Percentiles rank a stretch among this genome's conserved stretches.
Conservation (phyloP, 2,888 invertebrate species). For the Drosophila aldrichi region DNA sequence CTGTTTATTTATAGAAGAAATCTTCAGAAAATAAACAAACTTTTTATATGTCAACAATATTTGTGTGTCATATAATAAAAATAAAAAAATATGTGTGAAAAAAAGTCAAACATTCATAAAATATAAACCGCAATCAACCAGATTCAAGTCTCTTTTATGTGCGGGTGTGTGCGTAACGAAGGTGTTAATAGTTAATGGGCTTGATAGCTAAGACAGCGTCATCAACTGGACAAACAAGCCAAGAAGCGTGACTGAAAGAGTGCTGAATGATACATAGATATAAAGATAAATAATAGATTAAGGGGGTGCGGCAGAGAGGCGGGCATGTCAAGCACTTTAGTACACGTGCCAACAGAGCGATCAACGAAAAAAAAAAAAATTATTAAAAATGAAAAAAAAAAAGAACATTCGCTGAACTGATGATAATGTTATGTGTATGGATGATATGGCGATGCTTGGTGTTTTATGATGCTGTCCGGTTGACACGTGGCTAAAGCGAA, state of each 20-base stretch:
- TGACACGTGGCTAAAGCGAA: slow-evolving; percentile 67
- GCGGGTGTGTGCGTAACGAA: slow-evolving; percentile 28
- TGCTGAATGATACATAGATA: background rate
- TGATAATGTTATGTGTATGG: slow-evolving; percentile 35
- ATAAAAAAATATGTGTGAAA: slow-evolving; percentile 20
- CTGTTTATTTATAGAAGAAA: slow-evolving; percentile 12
- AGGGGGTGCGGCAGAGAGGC: background rate
- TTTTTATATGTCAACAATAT: slow-evolving; percentile 16
- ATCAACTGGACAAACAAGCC: slow-evolving; percentile 52
- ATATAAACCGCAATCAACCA: slow-evolving; percentile 44
- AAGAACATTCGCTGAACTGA: slow-evolving; percentile 35
- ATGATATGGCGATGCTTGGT: slow-evolving; percentile 24
- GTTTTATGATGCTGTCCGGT: slow-evolving; percentile 36
- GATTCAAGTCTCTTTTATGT: slow-evolving; percentile 29
- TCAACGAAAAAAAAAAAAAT: slow-evolving; percentile 15
- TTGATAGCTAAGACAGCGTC: slow-evolving; percentile 61
- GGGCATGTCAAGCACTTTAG: slow-evolving; percentile 3
- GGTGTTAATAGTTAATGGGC: slow-evolving; percentile 66
- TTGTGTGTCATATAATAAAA: slow-evolving; percentile 16
- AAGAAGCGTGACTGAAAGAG: slow-evolving; percentile 21
- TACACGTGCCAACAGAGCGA: slow-evolving; percentile 42
- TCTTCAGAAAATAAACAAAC: slow-evolving; percentile 26
- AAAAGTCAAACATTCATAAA: slow-evolving; percentile 44
- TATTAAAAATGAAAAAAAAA: background rate
- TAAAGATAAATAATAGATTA: background rate